Base-by-base conservation (phyloP, 2,113 vertebrate genomes). In the Microtus oregoni region DNA sequence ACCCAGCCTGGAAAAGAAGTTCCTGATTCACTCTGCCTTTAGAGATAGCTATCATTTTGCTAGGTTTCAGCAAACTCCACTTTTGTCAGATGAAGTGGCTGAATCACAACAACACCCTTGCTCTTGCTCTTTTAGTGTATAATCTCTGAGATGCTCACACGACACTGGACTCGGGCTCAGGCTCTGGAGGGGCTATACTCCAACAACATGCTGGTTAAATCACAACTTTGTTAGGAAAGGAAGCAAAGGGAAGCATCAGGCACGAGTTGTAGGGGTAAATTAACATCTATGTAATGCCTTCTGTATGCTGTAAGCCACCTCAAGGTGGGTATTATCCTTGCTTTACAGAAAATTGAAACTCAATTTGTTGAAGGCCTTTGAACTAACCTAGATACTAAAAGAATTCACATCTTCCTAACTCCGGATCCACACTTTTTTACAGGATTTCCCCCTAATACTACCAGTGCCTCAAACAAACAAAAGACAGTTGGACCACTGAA, bases 381-480 rank as follows among this genome's bases (percentile, higher is more conserved):
- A 5, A 88, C 1, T 15, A 88, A 88, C 24, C 41, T 87, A 70
- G 35, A 52, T 52, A 93, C 15, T 86, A 61, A 90, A 32, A 85
- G 63, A 85, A 83, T 87, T 17, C 41, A 91, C 19, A 26, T 75
- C 22, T 76, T 87, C 58, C 44, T 47, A 28, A 72, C 26, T 82
- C 38, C 35, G 44, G 77, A 94, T 55, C 61, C n/a, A 77, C 24
- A 32, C 15, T 83, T 94, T 92, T 94, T 72, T 76, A 94, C 26
- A 72, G 73, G 67, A 89, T 86, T 81, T 58, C 30, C 19, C 89
- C 67, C 83, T 72, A n/a, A 30, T 86, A 11, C 41, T 86, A 78
- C 11, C 32, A 35, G 7, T 77, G 38, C 73, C 88, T 63, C 41
- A 58, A 22, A 75, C 55, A 73, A 78, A 1, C 28, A 50, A 41